Evolutionary conservation across 2,113 vertebrate species (phyloP).

Genomic region (Rallus limicola): DNA sequence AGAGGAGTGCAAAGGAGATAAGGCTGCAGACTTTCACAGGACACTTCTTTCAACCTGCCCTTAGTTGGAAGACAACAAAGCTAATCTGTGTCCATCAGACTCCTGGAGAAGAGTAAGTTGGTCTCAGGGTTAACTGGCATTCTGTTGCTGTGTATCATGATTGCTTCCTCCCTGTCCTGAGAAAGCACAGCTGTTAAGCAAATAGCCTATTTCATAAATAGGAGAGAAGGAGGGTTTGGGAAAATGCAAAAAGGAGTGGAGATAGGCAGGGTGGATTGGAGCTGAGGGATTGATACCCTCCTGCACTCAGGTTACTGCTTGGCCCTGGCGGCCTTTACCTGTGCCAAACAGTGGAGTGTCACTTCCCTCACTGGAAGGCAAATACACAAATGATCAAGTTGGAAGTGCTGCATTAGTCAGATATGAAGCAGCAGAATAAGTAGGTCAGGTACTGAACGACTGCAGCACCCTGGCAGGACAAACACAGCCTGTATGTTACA

Average conservation of each 20-base stretch:
- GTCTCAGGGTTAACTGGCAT: background rate
- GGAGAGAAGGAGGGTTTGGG: background rate
- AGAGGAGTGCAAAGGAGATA: background rate
- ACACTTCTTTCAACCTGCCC: background rate
- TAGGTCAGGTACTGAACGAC: background rate
- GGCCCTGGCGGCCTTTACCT: background rate
- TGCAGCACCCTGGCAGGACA: background rate
- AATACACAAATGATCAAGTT: background rate
- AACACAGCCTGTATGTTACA: rapidly evolving
- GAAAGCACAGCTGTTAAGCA: too few relatives aligned
- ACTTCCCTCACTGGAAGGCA: background rate
- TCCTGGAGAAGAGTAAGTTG: background rate
- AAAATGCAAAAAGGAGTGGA: background rate
- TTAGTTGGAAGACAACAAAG: background rate
- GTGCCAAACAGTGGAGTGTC: background rate
- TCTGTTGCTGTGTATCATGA: background rate
- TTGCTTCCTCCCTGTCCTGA: background rate
- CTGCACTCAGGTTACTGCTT: background rate
- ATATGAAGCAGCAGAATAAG: background rate
- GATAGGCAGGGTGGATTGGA: rapidly evolving
- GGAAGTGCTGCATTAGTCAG: background rate
- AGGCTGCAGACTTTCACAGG: background rate
- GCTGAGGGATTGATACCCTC: background rate
- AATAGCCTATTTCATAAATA: background rate
- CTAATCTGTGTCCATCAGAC: background rate